A percentile compares a stretch with the other conserved stretches of the same genome.
Evolutionary conservation across 2,888 invertebrate species (phyloP).

Genomic region (Periphyllus acericola): DNA sequence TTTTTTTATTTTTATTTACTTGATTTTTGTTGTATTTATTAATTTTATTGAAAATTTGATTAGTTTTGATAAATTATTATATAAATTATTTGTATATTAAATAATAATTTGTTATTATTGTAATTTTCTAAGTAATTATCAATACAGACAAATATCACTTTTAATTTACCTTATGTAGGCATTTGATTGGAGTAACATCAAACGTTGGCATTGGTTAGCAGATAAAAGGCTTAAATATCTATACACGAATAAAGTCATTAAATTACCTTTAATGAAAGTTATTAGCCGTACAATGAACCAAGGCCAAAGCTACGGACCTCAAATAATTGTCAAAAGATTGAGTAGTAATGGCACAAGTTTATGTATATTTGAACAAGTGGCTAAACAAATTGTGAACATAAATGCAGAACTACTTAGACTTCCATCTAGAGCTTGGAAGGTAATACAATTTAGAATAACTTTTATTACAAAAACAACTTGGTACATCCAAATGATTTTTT

Average conservation of each 20-base stretch:
- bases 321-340: conserved; percentile 73
- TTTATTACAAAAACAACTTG: background rate
- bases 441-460: conserved; percentile 64
- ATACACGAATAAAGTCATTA: conserved; percentile 73
- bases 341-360: conserved; percentile 70
- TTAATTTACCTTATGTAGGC: conserved; percentile 62
- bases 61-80: no score
- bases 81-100: no score
- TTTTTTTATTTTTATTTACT: no score
- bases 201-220: conserved; percentile 68
- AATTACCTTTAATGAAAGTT: conserved; percentile 73
- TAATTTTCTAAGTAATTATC: background rate
- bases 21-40: no score
- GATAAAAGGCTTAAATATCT: conserved; percentile 70
- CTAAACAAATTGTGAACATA: conserved; percentile 73
- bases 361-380: conserved; percentile 74
- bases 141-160: background rate
- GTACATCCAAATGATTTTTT: background rate
- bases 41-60: no score
- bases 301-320: conserved; percentile 75
- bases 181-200: conserved; percentile 66
- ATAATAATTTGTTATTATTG: no score
- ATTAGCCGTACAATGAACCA: conserved; percentile 77
- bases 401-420: conserved; percentile 72
- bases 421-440: conserved; percentile 76